phyloP scores from a whole-genome alignment of 2,113 vertebrate species.

The Paraplagusia blochii region DNA sequence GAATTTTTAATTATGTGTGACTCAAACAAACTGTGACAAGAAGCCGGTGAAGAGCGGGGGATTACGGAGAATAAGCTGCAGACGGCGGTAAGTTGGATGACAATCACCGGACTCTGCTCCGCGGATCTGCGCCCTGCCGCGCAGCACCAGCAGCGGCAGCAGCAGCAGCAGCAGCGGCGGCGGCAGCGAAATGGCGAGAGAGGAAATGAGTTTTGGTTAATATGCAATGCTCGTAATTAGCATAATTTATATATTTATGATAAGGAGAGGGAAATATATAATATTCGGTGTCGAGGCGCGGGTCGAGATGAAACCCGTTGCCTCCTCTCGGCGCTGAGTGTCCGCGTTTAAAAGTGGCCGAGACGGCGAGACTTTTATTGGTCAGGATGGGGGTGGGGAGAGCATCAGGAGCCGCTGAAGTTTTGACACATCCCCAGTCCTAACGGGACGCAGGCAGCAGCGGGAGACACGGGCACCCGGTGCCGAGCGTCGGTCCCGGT shows the following conservation, averaged over 20 bases:
- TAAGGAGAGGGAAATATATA: slow-evolving; percentile 83
- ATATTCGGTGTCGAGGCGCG: slow-evolving; percentile 61
- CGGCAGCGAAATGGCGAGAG: slow-evolving; percentile 71
- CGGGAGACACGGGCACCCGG: slow-evolving; percentile 15
- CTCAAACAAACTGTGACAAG: slow-evolving; percentile 78
- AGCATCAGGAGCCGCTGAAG: slow-evolving; percentile 69
- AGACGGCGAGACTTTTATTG: slow-evolving; percentile 67
- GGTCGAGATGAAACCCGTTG: slow-evolving; percentile 47
- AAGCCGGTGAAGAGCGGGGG: slow-evolving; percentile 59
- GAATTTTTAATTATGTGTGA: slow-evolving; percentile 84
- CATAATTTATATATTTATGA: slow-evolving; percentile 99
- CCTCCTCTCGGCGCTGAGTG: slow-evolving; percentile 26
- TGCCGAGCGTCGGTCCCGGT: not conserved
- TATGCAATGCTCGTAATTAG: slow-evolving; percentile 97
- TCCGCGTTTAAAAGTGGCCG: slow-evolving; percentile 60
- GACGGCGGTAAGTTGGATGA: slow-evolving; percentile 75
- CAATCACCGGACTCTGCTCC: slow-evolving; percentile 28
- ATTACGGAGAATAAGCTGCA: slow-evolving; percentile 61
- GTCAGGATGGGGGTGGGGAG: slow-evolving; percentile 49
- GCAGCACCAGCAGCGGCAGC: slow-evolving; percentile 1
- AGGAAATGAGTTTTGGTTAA: slow-evolving; percentile 86
- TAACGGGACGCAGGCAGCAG: slow-evolving; percentile 49
- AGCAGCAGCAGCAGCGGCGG: too few relatives aligned
- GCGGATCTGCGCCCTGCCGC: slow-evolving; percentile 31
- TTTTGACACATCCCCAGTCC: slow-evolving; percentile 68